These are phyloP conservation scores for Polypedilum pembai DNA, from an alignment of 1,140 invertebrate genomes.

Conservation along the genomic window DNA sequence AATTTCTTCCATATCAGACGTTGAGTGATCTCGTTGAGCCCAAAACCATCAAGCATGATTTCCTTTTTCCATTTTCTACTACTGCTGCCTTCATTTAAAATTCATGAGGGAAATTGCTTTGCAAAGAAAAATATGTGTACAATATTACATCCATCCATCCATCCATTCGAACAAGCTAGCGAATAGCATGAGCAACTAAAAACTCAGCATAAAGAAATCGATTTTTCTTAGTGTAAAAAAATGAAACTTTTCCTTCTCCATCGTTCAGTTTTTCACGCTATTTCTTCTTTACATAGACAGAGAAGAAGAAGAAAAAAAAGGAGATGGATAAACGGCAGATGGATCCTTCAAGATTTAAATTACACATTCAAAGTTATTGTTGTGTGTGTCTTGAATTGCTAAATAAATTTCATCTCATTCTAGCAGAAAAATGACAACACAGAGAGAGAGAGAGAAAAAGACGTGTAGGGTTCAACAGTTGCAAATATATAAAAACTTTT, in stretches of 20 bases:
- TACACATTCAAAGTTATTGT: background rate
- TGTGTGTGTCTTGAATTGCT: conserved; percentile 14
- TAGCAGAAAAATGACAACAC: too few relatives aligned
- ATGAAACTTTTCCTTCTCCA: background rate
- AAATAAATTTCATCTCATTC: background rate
- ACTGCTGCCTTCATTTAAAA: conserved; percentile 17
- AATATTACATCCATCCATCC: background rate
- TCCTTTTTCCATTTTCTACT: conserved; percentile 1
- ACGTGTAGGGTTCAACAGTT: too few relatives aligned
- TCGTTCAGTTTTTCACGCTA: background rate
- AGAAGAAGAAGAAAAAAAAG: too few relatives aligned
- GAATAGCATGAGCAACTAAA: background rate
- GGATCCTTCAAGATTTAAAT: conserved; percentile 18
- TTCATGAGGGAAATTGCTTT: conserved; percentile 6
- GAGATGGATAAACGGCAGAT: conserved; percentile 15
- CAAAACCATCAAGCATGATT: conserved; percentile 26
- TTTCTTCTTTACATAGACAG: background rate
- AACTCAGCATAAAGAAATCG: background rate
- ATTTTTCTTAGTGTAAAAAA: background rate
- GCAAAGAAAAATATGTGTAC: background rate
- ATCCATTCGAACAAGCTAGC: background rate
- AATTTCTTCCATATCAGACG: conserved; percentile 4
- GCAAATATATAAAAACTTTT: too few relatives aligned
- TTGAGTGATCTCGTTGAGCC: conserved; percentile 25
- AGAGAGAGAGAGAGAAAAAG: too few relatives aligned